phyloP scores from a whole-genome alignment of 2,113 vertebrate species.

The Antechinus stuartii region DNA sequence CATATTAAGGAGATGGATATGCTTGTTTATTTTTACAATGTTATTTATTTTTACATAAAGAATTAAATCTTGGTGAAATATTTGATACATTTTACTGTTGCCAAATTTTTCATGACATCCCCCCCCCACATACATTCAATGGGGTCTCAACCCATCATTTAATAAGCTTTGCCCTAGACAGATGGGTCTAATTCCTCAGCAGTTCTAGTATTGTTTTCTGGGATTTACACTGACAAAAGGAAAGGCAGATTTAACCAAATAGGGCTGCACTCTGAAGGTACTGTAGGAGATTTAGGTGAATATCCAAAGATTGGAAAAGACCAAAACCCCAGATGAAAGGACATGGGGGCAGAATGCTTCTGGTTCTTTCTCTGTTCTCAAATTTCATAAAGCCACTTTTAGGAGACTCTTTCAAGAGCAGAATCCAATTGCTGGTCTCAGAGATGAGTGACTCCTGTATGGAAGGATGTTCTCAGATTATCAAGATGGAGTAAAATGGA shows the following conservation, averaged over 20 bases:
- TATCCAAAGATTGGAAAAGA: not conserved
- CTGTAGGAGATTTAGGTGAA: not conserved
- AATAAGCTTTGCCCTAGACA: not conserved
- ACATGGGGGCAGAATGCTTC: not conserved
- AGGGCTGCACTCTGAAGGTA: not conserved
- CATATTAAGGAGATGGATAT: no score
- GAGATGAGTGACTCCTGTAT: not conserved
- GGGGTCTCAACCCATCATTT: no score
- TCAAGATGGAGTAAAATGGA: not conserved
- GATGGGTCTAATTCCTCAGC: not conserved
- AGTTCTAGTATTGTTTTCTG: not conserved
- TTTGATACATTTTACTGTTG: no score
- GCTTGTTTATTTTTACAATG: no score
- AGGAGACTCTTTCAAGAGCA: slow-evolving; percentile 10
- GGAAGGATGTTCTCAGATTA: not conserved
- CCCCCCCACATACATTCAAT: no score
- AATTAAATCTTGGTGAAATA: no score
- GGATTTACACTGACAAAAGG: not conserved
- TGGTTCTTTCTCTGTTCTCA: not conserved
- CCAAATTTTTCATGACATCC: no score
- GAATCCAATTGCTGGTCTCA: not conserved
- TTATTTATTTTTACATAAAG: no score
- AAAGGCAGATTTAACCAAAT: not conserved
- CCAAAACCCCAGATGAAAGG: no score
- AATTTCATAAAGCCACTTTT: not conserved